Evolutionary conservation across 2,113 vertebrate genomes (phyloP).

Genomic region (Corydoras sp.): DNA sequence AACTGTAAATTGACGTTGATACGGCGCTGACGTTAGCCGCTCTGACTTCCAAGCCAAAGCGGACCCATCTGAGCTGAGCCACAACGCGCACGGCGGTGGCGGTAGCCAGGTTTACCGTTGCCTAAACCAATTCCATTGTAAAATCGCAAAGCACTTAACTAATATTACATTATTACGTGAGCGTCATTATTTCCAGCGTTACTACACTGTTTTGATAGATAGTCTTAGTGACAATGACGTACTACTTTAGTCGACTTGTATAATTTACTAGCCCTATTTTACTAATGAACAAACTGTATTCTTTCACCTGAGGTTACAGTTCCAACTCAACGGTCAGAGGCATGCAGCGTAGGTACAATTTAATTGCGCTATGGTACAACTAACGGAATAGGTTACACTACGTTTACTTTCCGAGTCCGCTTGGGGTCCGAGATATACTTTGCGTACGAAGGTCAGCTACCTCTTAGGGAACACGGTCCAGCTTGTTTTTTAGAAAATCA

Average conservation of each 20-base stretch:
- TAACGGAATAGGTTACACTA: conserved; percentile 1
- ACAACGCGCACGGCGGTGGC: conserved; percentile 10
- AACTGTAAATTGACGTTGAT: conserved; percentile 34
- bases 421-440: no score
- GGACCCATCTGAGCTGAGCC: background rate
- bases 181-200: conserved; percentile 41
- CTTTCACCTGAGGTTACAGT: conserved; percentile 48
- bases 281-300: conserved; percentile 32
- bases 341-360: background rate
- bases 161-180: conserved; percentile 36
- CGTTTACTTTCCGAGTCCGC: background rate
- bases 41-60: conserved; percentile 12
- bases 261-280: conserved; percentile 30
- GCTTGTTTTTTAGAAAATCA: no score
- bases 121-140: conserved; percentile 58
- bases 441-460: no score
- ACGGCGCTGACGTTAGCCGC: conserved; percentile 14
- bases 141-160: conserved; percentile 62
- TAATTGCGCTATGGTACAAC: background rate
- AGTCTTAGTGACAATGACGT: conserved; percentile 52
- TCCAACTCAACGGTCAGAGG: conserved; percentile 31
- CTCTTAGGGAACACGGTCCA: no score
- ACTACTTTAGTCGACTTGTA: conserved; percentile 44
- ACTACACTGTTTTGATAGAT: conserved; percentile 43
- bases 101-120: conserved; percentile 43